phyloP scores from a whole-genome alignment of 2,797 vertebrate genomes.

The Crocodylus rhombifer region DNA sequence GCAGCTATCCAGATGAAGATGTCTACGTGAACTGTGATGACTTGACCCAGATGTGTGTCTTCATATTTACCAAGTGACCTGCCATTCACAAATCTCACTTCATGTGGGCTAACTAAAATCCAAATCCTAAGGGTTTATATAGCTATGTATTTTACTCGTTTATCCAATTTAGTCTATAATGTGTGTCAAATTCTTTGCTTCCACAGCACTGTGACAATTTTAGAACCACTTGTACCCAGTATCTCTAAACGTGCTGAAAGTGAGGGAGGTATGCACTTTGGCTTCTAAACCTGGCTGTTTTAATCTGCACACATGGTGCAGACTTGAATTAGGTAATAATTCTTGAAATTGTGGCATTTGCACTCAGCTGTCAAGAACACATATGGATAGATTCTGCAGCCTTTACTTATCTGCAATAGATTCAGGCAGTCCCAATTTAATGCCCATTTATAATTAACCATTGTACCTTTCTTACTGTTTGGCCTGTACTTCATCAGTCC shows the following conservation, averaged over 20 bases:
- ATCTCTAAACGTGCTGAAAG: not conserved
- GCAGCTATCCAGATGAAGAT: not conserved
- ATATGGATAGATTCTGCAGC: not conserved
- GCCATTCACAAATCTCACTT: not conserved
- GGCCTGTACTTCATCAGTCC: not conserved
- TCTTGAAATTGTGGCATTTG: not conserved
- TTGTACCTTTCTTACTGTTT: not conserved
- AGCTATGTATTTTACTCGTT: not conserved
- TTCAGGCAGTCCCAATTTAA: not conserved
- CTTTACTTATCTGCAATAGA: not conserved
- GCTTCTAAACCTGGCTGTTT: not conserved
- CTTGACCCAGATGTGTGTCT: not conserved
- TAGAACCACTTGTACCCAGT: not conserved
- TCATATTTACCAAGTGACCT: not conserved
- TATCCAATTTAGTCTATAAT: not conserved
- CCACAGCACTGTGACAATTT: not conserved
- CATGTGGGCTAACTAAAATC: not conserved
- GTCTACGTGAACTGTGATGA: not conserved
- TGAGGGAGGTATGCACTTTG: not conserved
- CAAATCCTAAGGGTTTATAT: not conserved
- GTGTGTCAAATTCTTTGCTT: not conserved
- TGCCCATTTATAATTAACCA: not conserved
- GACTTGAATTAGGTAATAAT: not conserved
- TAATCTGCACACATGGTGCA: not conserved
- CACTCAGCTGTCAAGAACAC: not conserved